phyloP scores from a whole-genome alignment of 1,140 invertebrate genomes.

The Agraylea sexmaculata region DNA sequence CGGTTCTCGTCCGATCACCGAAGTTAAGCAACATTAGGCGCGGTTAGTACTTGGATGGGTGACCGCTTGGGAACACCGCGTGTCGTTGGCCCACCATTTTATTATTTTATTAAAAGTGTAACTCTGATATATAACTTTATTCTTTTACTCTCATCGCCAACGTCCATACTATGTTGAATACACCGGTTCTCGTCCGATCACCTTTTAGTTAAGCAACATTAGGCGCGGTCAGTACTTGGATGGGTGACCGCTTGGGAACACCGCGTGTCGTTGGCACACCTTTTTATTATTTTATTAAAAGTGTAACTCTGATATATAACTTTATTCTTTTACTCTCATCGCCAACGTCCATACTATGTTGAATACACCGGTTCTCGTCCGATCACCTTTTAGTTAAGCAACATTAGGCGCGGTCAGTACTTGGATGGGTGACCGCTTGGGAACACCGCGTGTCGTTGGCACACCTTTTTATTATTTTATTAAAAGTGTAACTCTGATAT shows the following conservation, averaged over 20 bases:
- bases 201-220: slow-evolving; percentile 13
- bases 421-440: slow-evolving; percentile 15
- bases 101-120: too few species aligned
- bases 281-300: too few species aligned
- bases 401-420: slow-evolving; percentile 5
- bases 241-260: slow-evolving; percentile 15
- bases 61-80: slow-evolving; percentile 14
- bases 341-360: slow-evolving; percentile 16
- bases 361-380: slow-evolving; percentile 16
- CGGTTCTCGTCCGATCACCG: slow-evolving; percentile 14
- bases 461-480: too few species aligned
- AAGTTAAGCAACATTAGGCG: slow-evolving; percentile 14
- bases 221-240: slow-evolving; percentile 8
- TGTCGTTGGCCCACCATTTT: slow-evolving; percentile 14
- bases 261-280: slow-evolving; percentile 9
- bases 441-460: slow-evolving; percentile 11
- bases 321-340: too few species aligned
- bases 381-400: slow-evolving; percentile 16
- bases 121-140: too few species aligned
- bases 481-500: too few species aligned
- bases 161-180: slow-evolving; percentile 14
- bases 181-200: slow-evolving; percentile 18
- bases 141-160: too few species aligned
- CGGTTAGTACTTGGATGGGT: slow-evolving; percentile 14
- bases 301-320: too few species aligned